Percentiles rank a stretch among this genome's conserved stretches.
Conservation (phyloP, 2,888 invertebrate genomes). For the Calliscelio sp. region DNA sequence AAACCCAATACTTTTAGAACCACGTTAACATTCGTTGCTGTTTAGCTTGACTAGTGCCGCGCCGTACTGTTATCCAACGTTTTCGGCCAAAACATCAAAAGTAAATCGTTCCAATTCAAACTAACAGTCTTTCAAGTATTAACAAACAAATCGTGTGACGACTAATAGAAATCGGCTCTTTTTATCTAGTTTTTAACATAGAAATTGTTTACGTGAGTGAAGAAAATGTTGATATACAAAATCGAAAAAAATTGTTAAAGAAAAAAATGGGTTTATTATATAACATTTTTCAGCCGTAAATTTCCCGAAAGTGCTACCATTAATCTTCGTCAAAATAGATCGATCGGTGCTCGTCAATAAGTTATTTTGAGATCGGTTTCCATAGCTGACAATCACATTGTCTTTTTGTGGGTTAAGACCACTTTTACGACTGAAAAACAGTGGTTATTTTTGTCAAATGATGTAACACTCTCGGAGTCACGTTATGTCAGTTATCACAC, state of each 20-base stretch:
- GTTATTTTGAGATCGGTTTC: conserved; percentile 23
- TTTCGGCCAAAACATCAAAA: conserved; percentile 24
- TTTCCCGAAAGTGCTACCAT: conserved; percentile 13
- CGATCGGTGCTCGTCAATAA: conserved; percentile 11
- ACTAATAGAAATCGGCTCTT: no score
- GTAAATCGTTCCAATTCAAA: no score
- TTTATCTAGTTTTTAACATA: no score
- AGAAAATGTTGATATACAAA: no score
- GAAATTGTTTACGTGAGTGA: no score
- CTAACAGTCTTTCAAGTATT: no score
- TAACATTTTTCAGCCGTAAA: no score
- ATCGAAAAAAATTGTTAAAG: no score
- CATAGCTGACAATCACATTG: background rate
- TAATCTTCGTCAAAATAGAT: conserved; percentile 22
- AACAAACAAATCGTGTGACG: no score
- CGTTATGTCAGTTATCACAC: background rate
- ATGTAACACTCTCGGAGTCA: conserved; percentile 25
- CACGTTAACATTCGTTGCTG: conserved; percentile 85
- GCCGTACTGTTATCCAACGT: conserved; percentile 81
- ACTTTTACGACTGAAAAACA: background rate
- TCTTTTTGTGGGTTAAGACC: background rate
- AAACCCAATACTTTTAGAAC: conserved; percentile 86
- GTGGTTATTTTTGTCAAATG: conserved; percentile 44
- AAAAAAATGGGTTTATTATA: no score
- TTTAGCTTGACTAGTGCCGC: conserved; percentile 87